Conservation (phyloP, 2,113 vertebrate species). For the Lepisosteus osseus region DNA sequence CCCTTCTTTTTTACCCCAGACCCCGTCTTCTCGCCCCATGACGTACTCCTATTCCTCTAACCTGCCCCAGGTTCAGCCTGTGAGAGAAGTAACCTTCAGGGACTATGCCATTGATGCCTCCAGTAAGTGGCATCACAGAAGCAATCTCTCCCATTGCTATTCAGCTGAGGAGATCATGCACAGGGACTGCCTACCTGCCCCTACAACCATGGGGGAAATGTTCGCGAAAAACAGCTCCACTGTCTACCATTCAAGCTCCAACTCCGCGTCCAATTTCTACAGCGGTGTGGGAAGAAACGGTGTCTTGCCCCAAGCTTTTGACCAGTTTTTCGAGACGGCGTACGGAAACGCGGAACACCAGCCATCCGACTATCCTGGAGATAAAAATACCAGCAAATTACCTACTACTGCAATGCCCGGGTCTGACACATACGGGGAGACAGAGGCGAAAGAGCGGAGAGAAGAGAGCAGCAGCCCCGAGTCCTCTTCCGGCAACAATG, state of each 20-base stretch:
- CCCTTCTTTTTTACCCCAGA: slow-evolving; percentile 96
- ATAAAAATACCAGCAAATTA: slow-evolving; percentile 72
- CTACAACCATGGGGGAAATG: slow-evolving; percentile 83
- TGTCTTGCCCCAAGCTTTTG: slow-evolving; percentile 93
- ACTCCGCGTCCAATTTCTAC: slow-evolving; percentile 82
- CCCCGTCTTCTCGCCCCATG: slow-evolving; percentile 94
- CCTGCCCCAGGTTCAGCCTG: slow-evolving; percentile 94
- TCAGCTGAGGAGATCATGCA: slow-evolving; percentile 91
- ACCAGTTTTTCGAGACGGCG: slow-evolving; percentile 96
- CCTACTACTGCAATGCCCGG: slow-evolving; percentile 75
- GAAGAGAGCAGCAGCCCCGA: slow-evolving; percentile 89
- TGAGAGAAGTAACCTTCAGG: slow-evolving; percentile 96
- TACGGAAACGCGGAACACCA: slow-evolving; percentile 81
- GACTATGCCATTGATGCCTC: slow-evolving; percentile 95
- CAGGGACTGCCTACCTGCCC: slow-evolving; percentile 87
- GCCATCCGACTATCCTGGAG: slow-evolving; percentile 71
- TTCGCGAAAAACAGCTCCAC: slow-evolving; percentile 82
- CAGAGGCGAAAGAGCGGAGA: slow-evolving; percentile 70
- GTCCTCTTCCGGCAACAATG: slow-evolving; percentile 92
- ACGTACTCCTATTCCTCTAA: slow-evolving; percentile 94
- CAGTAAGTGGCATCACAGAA: slow-evolving; percentile 95
- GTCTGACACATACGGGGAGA: slow-evolving; percentile 78
- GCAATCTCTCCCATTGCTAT: slow-evolving; percentile 91
- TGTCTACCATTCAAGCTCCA: slow-evolving; percentile 78
- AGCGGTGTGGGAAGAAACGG: slow-evolving; percentile 90